Percentiles rank a stretch among this genome's conserved stretches.
Conservation (phyloP, 2,797 vertebrate species). For the Poeciliopsis presidionis region DNA sequence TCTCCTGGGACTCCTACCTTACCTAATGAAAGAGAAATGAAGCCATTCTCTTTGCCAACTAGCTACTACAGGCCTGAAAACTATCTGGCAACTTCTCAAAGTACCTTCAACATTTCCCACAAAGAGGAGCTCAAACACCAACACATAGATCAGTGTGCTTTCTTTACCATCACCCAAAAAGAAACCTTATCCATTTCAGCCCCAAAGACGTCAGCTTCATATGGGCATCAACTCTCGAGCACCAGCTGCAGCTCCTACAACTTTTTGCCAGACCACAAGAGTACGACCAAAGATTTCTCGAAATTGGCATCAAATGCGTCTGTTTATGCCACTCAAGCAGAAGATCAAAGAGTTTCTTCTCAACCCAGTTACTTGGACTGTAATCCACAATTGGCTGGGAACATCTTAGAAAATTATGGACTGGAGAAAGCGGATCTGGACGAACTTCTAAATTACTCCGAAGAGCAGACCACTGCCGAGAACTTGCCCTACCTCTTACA, state of each 20-base stretch:
- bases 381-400: slow-evolving; percentile 87
- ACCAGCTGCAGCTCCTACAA: slow-evolving; percentile 21
- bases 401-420: slow-evolving; percentile 89
- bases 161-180: slow-evolving; percentile 38
- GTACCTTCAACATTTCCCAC: not conserved
- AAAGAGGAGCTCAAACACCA: not conserved
- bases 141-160: slow-evolving; percentile 26
- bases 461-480: slow-evolving; percentile 90
- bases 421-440: slow-evolving; percentile 93
- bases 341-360: slow-evolving; percentile 8
- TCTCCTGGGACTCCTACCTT: not conserved
- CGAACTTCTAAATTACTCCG: slow-evolving; percentile 91
- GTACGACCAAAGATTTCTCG: not conserved
- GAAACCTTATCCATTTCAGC: slow-evolving; percentile 42
- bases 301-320: slow-evolving; percentile 35
- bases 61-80: not conserved
- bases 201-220: slow-evolving; percentile 49
- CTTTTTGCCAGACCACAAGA: slow-evolving; percentile 31
- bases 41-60: not conserved
- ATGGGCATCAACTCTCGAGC: not conserved
- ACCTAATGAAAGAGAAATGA: not conserved
- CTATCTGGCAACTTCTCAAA: no score
- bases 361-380: slow-evolving; percentile 74
- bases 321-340: slow-evolving; percentile 11
- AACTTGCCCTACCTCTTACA: slow-evolving; percentile 92